Percentiles rank a stretch among this genome's conserved stretches.
These are phyloP conservation scores for Coelopa pilipes DNA, from an alignment of 2,888 invertebrate species.

Conservation along the genomic window DNA sequence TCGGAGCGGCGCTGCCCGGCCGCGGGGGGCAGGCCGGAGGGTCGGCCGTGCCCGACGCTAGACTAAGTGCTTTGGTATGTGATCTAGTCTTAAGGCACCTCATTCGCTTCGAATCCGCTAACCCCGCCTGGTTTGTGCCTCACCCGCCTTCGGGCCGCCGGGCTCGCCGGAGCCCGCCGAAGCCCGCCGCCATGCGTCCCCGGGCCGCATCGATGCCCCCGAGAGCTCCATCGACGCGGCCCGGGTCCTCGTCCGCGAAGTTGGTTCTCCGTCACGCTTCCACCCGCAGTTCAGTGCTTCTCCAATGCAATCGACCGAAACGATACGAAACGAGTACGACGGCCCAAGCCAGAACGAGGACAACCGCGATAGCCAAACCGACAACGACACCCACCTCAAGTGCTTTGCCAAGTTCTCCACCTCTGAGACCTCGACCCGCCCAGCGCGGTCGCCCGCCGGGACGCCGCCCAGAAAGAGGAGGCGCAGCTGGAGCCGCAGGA, in stretches of 20 bases:
- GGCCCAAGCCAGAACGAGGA: background rate
- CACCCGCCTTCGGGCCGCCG: too few relatives aligned
- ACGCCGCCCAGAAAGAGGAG: too few relatives aligned
- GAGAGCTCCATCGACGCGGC: conserved; percentile 17
- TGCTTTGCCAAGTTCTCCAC: background rate
- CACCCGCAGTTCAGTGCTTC: background rate
- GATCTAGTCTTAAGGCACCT: too few relatives aligned
- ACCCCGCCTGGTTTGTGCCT: background rate
- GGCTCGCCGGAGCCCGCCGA: too few relatives aligned
- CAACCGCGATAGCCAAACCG: background rate
- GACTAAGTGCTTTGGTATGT: too few relatives aligned
- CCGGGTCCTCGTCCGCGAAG: background rate
- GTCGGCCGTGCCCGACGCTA: too few relatives aligned
- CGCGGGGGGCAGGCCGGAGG: too few relatives aligned
- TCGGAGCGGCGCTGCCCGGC: too few relatives aligned
- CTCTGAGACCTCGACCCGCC: background rate
- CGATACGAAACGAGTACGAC: too few relatives aligned
- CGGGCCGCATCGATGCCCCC: background rate
- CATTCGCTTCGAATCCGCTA: too few relatives aligned
- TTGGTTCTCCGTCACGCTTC: background rate
- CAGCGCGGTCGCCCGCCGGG: too few relatives aligned
- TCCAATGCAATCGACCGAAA: background rate
- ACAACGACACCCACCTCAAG: conserved; percentile 8
- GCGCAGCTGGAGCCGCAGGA: too few relatives aligned
- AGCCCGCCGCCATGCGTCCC: background rate